phyloP scores from a whole-genome alignment of 2,797 vertebrate genomes.

The Malurus leucopterus region DNA sequence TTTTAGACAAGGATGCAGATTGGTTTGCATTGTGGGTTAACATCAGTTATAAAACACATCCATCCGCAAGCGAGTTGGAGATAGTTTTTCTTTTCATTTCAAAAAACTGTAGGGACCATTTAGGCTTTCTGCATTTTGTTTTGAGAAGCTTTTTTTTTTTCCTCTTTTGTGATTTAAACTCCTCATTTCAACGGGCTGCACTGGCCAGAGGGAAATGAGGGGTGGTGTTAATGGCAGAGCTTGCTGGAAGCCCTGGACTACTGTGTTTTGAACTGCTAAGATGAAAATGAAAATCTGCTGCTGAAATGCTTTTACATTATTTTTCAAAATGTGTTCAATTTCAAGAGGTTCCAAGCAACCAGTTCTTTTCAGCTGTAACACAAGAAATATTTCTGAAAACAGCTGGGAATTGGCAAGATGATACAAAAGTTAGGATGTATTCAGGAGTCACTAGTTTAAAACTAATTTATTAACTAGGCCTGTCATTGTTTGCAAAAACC shows the following conservation, averaged over 20 bases:
- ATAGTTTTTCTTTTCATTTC: background rate
- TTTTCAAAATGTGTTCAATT: background rate
- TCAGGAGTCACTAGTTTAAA: background rate
- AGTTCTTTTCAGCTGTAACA: background rate
- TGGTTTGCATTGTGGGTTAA: background rate
- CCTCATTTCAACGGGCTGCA: background rate
- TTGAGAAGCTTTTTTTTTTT: background rate
- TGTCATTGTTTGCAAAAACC: background rate
- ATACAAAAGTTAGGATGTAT: background rate
- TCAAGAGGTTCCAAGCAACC: background rate
- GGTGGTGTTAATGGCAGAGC: background rate
- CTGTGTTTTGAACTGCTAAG: background rate
- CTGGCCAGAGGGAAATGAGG: background rate
- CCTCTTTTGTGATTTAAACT: background rate
- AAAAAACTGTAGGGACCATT: background rate
- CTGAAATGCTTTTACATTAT: background rate
- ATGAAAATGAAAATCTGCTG: background rate
- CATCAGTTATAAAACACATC: background rate
- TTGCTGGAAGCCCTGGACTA: background rate
- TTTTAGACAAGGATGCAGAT: background rate
- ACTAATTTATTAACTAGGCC: background rate
- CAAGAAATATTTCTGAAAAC: background rate
- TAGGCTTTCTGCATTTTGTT: background rate
- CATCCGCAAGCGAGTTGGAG: background rate
- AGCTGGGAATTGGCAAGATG: background rate